Percentiles rank a stretch among this genome's conserved stretches.
Evolutionary conservation across 2,797 vertebrate genomes (phyloP).

Genomic region (Sebastes cheni): DNA sequence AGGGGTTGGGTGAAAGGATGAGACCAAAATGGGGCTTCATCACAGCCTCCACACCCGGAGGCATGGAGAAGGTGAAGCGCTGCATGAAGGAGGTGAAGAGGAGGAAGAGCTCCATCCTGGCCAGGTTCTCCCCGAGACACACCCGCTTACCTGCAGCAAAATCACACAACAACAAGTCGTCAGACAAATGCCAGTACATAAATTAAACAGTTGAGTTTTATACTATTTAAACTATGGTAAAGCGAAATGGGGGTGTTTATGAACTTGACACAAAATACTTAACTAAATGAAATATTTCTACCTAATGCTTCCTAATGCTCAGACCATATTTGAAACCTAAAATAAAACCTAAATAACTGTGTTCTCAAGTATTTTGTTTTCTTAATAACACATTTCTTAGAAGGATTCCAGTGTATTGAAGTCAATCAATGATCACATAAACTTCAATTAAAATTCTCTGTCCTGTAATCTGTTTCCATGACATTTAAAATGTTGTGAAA

Average conservation of each 20-base stretch:
- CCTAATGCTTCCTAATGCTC: neutral
- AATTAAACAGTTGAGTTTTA: too few relatives aligned
- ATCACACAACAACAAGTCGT: neutral
- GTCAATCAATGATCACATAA: neutral
- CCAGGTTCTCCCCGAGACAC: constrained; percentile 82
- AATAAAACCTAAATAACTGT: neutral
- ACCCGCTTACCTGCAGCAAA: constrained; percentile 75
- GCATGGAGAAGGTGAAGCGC: constrained; percentile 81
- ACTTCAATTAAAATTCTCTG: neutral
- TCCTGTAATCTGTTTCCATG: neutral
- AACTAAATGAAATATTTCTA: neutral
- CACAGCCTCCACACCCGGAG: constrained; percentile 35
- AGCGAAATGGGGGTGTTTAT: neutral
- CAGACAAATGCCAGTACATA: neutral
- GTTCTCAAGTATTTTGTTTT: neutral
- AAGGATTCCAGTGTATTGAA: neutral
- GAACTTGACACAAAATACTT: neutral
- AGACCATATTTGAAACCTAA: neutral
- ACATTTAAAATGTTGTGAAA: fast-evolving
- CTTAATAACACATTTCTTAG: neutral
- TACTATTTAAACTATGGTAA: neutral
- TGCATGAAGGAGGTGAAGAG: constrained; percentile 79
- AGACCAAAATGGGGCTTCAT: constrained; percentile 59
- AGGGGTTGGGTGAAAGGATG: constrained; percentile 77
- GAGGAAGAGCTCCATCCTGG: constrained; percentile 77